Evolutionary conservation across 2,888 invertebrate species (phyloP).

Genomic region (Oligia strigilis): DNA sequence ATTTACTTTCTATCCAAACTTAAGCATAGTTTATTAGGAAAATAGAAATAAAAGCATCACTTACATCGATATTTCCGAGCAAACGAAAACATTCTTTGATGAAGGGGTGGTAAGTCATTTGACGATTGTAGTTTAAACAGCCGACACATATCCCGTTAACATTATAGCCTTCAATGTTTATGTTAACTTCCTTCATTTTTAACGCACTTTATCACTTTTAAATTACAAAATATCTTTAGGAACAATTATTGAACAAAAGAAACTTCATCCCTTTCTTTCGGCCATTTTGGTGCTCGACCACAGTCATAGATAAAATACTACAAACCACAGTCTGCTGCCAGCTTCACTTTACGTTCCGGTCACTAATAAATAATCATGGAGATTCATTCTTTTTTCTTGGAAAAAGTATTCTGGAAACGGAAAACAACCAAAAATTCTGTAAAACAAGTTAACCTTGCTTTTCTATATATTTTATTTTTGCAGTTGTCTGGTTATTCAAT

Average conservation of each 20-base stretch:
- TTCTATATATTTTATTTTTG: neutral
- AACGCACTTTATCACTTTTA: constrained; percentile 40
- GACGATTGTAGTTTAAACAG: constrained; percentile 85
- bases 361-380: neutral
- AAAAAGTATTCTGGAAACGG: rapidly evolving
- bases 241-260: constrained; percentile 68
- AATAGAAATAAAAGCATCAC: constrained; percentile 55
- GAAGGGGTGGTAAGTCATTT: constrained; percentile 81
- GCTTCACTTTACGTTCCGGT: constrained; percentile 34
- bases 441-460: rapidly evolving
- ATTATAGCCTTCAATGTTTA: constrained; percentile 88
- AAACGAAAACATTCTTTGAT: constrained; percentile 81
- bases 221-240: constrained; percentile 73
- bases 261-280: constrained; percentile 86
- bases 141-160: constrained; percentile 88
- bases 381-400: neutral
- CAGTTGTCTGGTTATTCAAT: neutral
- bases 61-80: constrained; percentile 85
- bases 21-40: neutral
- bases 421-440: rapidly evolving
- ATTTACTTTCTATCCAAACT: neutral
- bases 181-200: constrained; percentile 86
- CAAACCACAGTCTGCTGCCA: too few relatives aligned
- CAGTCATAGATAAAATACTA: too few relatives aligned
- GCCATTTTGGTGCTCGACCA: constrained; percentile 81